Evolutionary conservation across 92 coral and sea anemone species (phyloP).

Genomic region (Phymanthus crucifer): DNA sequence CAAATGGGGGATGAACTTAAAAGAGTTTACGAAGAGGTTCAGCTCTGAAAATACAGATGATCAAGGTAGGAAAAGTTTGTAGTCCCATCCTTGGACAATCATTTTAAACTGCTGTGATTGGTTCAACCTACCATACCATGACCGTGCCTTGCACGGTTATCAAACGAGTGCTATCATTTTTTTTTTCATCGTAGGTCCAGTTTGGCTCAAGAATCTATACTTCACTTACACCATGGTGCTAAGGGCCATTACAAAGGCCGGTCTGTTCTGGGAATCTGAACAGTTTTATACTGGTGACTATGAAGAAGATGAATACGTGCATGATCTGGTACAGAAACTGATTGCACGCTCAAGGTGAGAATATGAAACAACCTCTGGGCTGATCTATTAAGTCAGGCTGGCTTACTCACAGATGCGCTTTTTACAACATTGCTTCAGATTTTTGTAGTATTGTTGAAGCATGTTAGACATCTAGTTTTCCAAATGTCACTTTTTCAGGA

Average conservation of each 20-base stretch:
- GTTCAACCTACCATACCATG: neutral
- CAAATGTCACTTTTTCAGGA: conserved; percentile 28
- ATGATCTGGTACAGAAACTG: conserved; percentile 59
- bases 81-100: no score
- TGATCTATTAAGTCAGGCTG: no score
- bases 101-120: neutral
- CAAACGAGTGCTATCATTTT: no score
- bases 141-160: neutral
- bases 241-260: conserved; percentile 86
- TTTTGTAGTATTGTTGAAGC: no score
- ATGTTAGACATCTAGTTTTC: neutral
- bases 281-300: conserved; percentile 88
- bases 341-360: conserved; percentile 74
- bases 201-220: conserved; percentile 90
- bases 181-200: conserved; percentile 47
- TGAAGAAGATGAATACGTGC: conserved; percentile 66
- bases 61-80: conserved; percentile 73
- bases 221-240: conserved; percentile 88
- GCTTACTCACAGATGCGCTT: no score
- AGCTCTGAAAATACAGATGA: conserved; percentile 80
- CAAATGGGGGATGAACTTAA: conserved; percentile 81
- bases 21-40: conserved; percentile 86
- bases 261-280: conserved; percentile 84
- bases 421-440: no score
- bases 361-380: neutral